phyloP scores from a whole-genome alignment of 2,888 invertebrate genomes.

The Pammene aurita region DNA sequence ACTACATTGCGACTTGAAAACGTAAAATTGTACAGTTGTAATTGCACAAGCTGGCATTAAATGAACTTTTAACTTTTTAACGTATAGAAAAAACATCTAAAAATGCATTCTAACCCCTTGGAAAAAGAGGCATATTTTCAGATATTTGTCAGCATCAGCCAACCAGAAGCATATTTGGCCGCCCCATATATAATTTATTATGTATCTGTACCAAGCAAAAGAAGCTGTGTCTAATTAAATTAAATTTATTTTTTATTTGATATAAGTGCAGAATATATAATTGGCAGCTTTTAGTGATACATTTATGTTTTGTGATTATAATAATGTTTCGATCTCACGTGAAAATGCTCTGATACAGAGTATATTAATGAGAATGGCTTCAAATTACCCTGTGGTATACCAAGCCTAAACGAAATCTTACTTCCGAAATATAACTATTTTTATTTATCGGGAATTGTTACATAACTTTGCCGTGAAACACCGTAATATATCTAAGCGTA shows the following conservation, averaged over 20 bases:
- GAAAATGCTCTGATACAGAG: conserved; percentile 28
- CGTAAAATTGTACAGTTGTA: no score
- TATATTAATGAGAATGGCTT: conserved; percentile 1
- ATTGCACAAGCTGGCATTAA: no score
- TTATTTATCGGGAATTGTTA: conserved; percentile 7
- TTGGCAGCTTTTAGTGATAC: conserved; percentile 37
- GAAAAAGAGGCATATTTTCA: no score
- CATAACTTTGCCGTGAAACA: no score
- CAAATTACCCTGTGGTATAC: not conserved
- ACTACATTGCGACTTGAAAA: no score
- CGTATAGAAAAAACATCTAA: no score
- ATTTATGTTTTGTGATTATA: conserved; percentile 27
- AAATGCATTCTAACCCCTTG: no score
- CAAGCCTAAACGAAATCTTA: not conserved
- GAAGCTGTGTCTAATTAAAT: not conserved
- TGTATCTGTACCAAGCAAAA: not conserved
- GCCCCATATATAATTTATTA: not conserved
- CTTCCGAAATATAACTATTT: conserved; percentile 3
- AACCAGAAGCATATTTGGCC: not conserved
- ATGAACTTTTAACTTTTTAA: no score
- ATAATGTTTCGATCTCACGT: conserved; percentile 38
- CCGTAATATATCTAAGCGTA: no score
- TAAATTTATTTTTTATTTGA: not conserved
- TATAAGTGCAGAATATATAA: conserved; percentile 3
- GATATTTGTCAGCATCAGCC: no score